Conservation (phyloP, 2,797 vertebrate genomes). For the Bovichtus variegatus region DNA sequence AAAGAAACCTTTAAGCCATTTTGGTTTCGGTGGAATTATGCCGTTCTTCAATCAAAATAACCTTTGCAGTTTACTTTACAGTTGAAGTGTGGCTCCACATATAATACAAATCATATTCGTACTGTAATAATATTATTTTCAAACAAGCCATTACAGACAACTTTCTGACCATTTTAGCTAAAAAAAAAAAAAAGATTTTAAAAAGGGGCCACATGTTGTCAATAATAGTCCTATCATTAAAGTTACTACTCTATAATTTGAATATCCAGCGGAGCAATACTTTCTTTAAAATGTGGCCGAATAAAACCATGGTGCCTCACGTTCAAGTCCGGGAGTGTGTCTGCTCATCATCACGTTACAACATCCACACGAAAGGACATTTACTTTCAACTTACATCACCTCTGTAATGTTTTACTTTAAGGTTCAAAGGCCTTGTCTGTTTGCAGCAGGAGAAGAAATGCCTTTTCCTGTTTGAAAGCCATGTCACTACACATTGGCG, state of each 20-base stretch:
- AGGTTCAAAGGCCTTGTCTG: conserved; percentile 68
- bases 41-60: not conserved
- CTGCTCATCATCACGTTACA: conserved; percentile 70
- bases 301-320: conserved; percentile 34
- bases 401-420: conserved; percentile 68
- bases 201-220: conserved; percentile 7
- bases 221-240: conserved; percentile 31
- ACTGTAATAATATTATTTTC: conserved; percentile 33
- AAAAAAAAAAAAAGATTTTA: no score
- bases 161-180: conserved; percentile 22
- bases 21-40: conserved; percentile 6
- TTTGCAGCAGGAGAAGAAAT: conserved; percentile 40
- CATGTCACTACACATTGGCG: conserved; percentile 72
- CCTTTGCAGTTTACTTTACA: not conserved
- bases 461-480: conserved; percentile 77
- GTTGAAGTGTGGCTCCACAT: conserved; percentile 18
- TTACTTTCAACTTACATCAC: conserved; percentile 64
- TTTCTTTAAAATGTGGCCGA: conserved; percentile 35
- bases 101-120: conserved; percentile 29
- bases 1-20: conserved; percentile 27
- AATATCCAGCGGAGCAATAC: conserved; percentile 35
- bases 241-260: conserved; percentile 34
- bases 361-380: conserved; percentile 41
- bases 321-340: conserved; percentile 30
- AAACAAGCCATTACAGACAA: conserved; percentile 24